Evolutionary conservation across 2,797 vertebrate genomes (phyloP), one percentile per base, ranked within the genome.

Genomic region (Acipenser ruthenus): DNA sequence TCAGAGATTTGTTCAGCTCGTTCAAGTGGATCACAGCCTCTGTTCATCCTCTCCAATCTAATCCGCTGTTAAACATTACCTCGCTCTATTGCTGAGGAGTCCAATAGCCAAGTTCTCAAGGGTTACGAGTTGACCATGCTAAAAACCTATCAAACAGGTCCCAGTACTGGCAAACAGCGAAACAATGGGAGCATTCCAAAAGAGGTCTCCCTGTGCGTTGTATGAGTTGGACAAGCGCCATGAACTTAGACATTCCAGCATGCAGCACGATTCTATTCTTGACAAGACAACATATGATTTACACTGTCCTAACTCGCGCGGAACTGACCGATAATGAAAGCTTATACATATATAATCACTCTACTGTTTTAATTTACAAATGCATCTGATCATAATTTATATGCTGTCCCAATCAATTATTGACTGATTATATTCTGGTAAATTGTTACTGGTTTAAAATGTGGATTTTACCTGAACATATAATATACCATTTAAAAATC

Each of bases 1-100:
- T 65, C 67, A 71, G 73, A 70, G 72, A 78, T 61, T 71, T 71
- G 75, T 72, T 77, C 68, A 65, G 61, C 60, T 74, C 69, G 71
- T 65, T 55, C 65, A 71, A 69, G 64, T 69, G 58, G 60, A 77
- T 71, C 66, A 64, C 50, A 56, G 55, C 69, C 55, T 77, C 66
- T 68, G 60, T 13, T 67, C 62, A 67, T 69, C 8, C 52, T 68
- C 62, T 62, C 53, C 23, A 15, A 61, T 74, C 69, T 69, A 72
- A 71, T 68, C 76, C 15, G 65, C 60, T 62, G 74, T 79, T 79
- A 80, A 79, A 79, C 71, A 79, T 81, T 83, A 75, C 72, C 76
- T 68, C 49, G 49, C 53, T 62, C 63, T 52, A 15, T 58, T 8
- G 56, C 56, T 66, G 56, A 56, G 53, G 37, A 13, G 37, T 59